Evolutionary conservation across 2,888 invertebrate species (phyloP).

Genomic region (Thymelicus lineola): DNA sequence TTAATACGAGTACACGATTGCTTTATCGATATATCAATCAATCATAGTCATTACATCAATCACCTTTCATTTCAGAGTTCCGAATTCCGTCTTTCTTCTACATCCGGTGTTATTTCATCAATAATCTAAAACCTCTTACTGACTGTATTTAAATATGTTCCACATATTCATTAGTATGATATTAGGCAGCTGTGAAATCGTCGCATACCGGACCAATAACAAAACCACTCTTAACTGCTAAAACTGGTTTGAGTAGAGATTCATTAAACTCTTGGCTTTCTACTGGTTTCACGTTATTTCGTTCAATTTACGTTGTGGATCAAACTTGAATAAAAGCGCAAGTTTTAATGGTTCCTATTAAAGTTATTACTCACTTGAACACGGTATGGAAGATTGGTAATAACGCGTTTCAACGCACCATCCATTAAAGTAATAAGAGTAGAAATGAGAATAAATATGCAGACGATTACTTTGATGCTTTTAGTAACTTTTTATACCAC

Average conservation of each 20-base stretch:
- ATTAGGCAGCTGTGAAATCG: conserved; percentile 57
- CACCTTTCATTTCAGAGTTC: conserved; percentile 35
- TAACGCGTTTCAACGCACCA: not conserved
- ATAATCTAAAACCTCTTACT: conserved; percentile 54
- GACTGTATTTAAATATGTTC: conserved; percentile 59
- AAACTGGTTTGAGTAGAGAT: conserved; percentile 65
- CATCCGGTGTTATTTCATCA: conserved; percentile 30
- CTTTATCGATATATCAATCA: conserved; percentile 23
- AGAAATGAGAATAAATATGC: conserved; percentile 6
- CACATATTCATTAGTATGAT: conserved; percentile 57
- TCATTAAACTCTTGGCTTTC: conserved; percentile 66
- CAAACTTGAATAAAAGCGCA: conserved; percentile 46
- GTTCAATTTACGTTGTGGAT: conserved; percentile 49
- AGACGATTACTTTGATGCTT: not conserved
- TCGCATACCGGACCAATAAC: conserved; percentile 47
- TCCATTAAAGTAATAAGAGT: conserved; percentile 13
- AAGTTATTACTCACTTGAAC: not conserved
- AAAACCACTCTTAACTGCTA: conserved; percentile 50
- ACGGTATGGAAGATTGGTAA: conserved; percentile 17
- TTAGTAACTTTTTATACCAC: not conserved
- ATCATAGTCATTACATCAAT: conserved; percentile 34
- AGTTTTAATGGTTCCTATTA: conserved; percentile 4
- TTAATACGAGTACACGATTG: conserved; percentile 11
- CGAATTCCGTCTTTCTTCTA: conserved; percentile 28
- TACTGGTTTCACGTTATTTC: conserved; percentile 65